Conservation (phyloP, 35 echinoderm and acorn worm genomes). For the Stichopus chloronotus region DNA sequence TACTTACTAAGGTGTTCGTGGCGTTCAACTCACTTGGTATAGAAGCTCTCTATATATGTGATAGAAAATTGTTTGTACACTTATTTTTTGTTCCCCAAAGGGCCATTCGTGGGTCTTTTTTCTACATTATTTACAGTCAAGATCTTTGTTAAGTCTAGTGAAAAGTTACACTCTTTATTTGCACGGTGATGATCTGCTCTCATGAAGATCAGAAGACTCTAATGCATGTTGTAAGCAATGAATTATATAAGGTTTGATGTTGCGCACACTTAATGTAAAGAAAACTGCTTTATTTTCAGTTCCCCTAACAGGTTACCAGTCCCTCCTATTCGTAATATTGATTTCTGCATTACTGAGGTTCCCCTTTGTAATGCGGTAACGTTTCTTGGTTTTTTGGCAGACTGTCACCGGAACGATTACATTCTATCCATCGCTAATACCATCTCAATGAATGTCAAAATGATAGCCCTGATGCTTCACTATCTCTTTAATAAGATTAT, state of each 20-base stretch:
- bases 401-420: background rate
- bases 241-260: background rate
- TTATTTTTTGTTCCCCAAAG: too few species aligned
- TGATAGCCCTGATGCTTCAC: background rate
- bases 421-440: background rate
- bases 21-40: too few species aligned
- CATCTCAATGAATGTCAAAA: background rate
- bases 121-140: too few species aligned
- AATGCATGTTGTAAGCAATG: too few species aligned
- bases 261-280: background rate
- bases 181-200: too few species aligned
- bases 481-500: background rate
- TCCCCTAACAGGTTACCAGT: constrained; percentile 11
- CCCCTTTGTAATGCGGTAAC: background rate
- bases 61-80: too few species aligned
- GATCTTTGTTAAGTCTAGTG: too few species aligned
- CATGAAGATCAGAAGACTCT: too few species aligned
- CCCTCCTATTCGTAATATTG: constrained; percentile 7
- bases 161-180: too few species aligned
- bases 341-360: background rate
- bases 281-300: constrained; percentile 26
- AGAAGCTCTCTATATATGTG: too few species aligned
- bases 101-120: too few species aligned
- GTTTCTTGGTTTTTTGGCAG: background rate
- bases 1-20: too few species aligned